Conservation (phyloP, 2,888 invertebrate species). For the Himalopsyche japonica region DNA sequence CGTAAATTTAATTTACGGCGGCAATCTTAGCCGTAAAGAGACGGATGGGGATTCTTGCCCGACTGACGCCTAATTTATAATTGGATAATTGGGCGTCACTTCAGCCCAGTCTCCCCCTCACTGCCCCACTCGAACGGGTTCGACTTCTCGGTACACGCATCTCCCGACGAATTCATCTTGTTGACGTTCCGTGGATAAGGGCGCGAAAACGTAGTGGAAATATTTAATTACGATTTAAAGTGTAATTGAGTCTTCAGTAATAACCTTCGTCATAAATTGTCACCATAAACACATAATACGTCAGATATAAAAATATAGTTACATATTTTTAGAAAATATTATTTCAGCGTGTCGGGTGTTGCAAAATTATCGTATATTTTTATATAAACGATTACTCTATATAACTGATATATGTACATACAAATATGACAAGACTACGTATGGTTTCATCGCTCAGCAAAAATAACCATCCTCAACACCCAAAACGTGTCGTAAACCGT, state of each 20-base stretch:
- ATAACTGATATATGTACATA: too few relatives aligned
- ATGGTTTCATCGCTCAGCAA: too few relatives aligned
- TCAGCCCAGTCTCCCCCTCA: not conserved
- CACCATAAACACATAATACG: too few relatives aligned
- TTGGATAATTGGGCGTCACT: conserved; percentile 4
- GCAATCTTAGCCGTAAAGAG: not conserved
- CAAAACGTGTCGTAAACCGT: too few relatives aligned
- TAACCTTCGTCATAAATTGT: too few relatives aligned
- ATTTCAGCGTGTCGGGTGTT: too few relatives aligned
- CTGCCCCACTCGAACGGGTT: not conserved
- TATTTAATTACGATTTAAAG: not conserved
- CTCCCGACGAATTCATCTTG: not conserved
- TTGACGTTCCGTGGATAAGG: not conserved
- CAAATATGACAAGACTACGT: too few relatives aligned
- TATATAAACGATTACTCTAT: too few relatives aligned
- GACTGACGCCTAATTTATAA: not conserved
- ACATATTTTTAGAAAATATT: too few relatives aligned
- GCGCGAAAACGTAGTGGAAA: not conserved
- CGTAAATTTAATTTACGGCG: conserved; percentile 4
- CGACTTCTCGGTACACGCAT: not conserved
- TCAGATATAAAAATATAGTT: too few relatives aligned
- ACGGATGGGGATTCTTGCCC: not conserved
- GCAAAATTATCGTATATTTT: too few relatives aligned
- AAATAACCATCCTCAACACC: too few relatives aligned
- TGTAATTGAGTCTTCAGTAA: not conserved